phyloP scores from a whole-genome alignment of 2,113 vertebrate genomes.

The Cinclus mexicanus region DNA sequence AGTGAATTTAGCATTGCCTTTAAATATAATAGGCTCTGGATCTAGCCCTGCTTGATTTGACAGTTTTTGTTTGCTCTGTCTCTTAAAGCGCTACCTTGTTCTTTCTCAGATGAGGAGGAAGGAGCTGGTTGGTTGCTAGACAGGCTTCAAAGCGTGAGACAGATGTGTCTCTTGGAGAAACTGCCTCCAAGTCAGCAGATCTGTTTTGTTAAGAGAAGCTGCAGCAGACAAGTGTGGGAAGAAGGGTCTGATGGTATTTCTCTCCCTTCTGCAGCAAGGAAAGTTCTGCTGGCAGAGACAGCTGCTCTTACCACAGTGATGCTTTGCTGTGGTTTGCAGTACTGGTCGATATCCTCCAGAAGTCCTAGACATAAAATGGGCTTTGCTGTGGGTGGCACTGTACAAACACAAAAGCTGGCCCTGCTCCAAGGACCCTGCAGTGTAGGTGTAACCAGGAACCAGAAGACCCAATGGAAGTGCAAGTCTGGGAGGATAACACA shows the following conservation, averaged over 20 bases:
- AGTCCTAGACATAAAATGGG: not conserved
- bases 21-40: not conserved
- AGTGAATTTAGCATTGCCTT: not conserved
- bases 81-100: not conserved
- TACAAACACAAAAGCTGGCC: not conserved
- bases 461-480: not conserved
- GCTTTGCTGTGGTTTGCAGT: not conserved
- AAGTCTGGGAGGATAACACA: not conserved
- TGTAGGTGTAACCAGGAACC: not conserved
- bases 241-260: not conserved
- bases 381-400: not conserved
- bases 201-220: not conserved
- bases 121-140: not conserved
- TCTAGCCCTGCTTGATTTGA: not conserved
- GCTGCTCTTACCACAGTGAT: not conserved
- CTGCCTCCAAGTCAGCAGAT: not conserved
- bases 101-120: not conserved
- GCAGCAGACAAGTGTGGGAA: not conserved
- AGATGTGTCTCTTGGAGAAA: not conserved
- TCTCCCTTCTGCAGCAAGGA: not conserved
- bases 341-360: not conserved
- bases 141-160: not conserved
- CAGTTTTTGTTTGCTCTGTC: not conserved
- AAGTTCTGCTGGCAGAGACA: not conserved
- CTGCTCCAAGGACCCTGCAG: not conserved